Percentiles rank a stretch among this genome's conserved stretches.
These are phyloP conservation scores for Drosophila kurseongensis DNA, from an alignment of 1,140 invertebrate species.

Conservation along the genomic window DNA sequence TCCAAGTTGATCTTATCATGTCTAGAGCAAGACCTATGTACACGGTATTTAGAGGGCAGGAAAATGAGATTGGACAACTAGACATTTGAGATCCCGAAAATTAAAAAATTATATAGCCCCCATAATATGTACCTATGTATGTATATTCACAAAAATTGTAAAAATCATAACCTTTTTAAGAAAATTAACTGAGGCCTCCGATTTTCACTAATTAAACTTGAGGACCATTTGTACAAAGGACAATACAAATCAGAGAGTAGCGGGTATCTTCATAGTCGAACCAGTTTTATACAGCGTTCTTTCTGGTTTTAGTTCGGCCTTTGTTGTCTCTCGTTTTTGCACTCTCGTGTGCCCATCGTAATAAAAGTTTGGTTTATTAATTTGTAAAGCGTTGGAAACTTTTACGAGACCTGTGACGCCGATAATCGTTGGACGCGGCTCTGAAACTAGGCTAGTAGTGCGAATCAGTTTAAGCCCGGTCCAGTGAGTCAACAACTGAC, in stretches of 20 bases:
- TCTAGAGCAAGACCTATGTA: no score
- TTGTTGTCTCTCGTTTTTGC: conserved; percentile 9
- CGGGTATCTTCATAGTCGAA: not conserved
- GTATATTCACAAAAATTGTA: no score
- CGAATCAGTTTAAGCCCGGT: conserved; percentile 10
- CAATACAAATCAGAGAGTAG: not conserved
- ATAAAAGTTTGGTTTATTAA: conserved; percentile 78
- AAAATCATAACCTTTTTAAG: no score
- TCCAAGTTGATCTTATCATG: no score
- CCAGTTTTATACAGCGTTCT: not conserved
- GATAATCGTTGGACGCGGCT: conserved; percentile 27
- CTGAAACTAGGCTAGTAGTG: conserved; percentile 75
- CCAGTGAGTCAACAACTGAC: conserved; percentile 30
- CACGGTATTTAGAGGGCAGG: no score
- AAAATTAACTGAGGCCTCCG: no score
- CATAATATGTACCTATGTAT: no score
- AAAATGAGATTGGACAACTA: no score
- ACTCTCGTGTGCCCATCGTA: conserved; percentile 16
- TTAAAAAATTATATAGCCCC: no score
- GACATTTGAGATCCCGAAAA: no score
- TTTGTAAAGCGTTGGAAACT: conserved; percentile 76
- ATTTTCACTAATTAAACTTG: no score
- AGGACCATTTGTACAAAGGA: no score
- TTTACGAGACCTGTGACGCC: conserved; percentile 67
- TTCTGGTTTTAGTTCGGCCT: conserved; percentile 4